These are phyloP conservation scores for Antedon mediterranea DNA, from an alignment of 53 echinoderm and acorn worm genomes.

Conservation along the genomic window DNA sequence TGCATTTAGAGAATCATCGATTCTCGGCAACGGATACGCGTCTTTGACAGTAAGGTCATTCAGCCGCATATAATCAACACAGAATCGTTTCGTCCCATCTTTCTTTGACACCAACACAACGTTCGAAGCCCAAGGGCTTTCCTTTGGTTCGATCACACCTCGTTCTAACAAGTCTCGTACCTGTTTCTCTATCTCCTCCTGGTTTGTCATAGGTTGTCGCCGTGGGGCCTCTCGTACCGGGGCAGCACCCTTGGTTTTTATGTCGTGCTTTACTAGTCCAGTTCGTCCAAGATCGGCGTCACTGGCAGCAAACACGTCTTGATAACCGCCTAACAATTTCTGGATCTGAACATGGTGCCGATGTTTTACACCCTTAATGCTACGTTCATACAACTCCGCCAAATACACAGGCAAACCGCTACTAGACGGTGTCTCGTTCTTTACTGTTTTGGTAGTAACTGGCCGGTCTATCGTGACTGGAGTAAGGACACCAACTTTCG, in stretches of 20 bases:
- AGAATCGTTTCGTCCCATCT: conserved; percentile 38
- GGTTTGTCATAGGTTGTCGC: conserved; percentile 8
- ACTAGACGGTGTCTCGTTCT: neutral
- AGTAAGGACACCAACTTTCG: neutral
- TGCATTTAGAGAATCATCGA: conserved; percentile 44
- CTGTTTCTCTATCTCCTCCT: conserved; percentile 25
- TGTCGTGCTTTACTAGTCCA: conserved; percentile 32
- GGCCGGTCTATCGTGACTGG: neutral
- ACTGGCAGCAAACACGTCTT: conserved; percentile 34
- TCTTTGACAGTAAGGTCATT: conserved; percentile 48
- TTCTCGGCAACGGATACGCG: conserved; percentile 46
- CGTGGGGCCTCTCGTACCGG: conserved; percentile 30
- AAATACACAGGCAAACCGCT: neutral
- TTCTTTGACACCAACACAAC: conserved; percentile 57
- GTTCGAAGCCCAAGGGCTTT: conserved; percentile 48
- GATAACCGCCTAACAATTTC: conserved; percentile 10
- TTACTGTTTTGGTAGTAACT: neutral
- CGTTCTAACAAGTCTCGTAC: conserved; percentile 21
- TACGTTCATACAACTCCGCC: neutral
- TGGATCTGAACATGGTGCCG: conserved; percentile 11
- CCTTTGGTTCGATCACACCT: conserved; percentile 30
- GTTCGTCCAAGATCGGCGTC: conserved; percentile 39
- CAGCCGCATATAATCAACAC: conserved; percentile 39
- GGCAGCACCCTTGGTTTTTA: conserved; percentile 13
- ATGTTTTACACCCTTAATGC: neutral